Conservation (phyloP, 53 echinoderm and acorn worm species). For the Zoroaster sp. region DNA sequence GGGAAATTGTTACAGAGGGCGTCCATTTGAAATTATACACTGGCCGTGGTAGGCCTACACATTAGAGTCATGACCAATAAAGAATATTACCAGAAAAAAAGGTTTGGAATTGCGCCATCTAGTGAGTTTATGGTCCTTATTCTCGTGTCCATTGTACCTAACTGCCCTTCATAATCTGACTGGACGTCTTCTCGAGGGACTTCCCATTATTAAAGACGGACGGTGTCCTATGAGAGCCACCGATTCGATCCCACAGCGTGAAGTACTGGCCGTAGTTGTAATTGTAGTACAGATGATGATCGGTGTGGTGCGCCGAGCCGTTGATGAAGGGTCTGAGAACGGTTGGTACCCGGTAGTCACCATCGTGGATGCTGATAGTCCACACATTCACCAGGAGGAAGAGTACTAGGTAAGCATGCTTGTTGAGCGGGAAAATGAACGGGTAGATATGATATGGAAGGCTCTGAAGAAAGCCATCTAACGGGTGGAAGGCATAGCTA, state of each 20-base stretch:
- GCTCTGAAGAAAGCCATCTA: conserved; percentile 95
- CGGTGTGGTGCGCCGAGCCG: conserved; percentile 96
- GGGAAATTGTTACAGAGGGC: too few relatives aligned
- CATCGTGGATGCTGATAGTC: conserved; percentile 99
- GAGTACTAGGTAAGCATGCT: conserved; percentile 73
- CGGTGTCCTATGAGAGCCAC: conserved; percentile 84
- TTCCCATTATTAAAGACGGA: conserved; percentile 71
- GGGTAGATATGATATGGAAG: conserved; percentile 93
- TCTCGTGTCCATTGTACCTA: too few relatives aligned
- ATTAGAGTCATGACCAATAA: too few relatives aligned
- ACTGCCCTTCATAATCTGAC: too few relatives aligned
- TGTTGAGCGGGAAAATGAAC: conserved; percentile 89
- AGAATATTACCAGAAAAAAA: too few relatives aligned
- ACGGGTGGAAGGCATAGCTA: conserved; percentile 92
- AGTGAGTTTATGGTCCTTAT: too few relatives aligned
- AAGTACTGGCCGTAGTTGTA: conserved; percentile 99
- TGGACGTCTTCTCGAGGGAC: too few relatives aligned
- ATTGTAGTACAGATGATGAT: conserved; percentile 95
- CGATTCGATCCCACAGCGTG: conserved; percentile 94
- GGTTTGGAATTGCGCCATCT: too few relatives aligned
- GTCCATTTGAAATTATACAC: too few relatives aligned
- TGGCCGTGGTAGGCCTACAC: too few relatives aligned
- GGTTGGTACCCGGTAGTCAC: conserved; percentile 86
- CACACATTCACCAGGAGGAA: conserved; percentile 90
- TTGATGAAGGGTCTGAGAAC: conserved; percentile 79